Conservation (phyloP, 2,797 vertebrate species). For the Sebastes trivittatus region DNA sequence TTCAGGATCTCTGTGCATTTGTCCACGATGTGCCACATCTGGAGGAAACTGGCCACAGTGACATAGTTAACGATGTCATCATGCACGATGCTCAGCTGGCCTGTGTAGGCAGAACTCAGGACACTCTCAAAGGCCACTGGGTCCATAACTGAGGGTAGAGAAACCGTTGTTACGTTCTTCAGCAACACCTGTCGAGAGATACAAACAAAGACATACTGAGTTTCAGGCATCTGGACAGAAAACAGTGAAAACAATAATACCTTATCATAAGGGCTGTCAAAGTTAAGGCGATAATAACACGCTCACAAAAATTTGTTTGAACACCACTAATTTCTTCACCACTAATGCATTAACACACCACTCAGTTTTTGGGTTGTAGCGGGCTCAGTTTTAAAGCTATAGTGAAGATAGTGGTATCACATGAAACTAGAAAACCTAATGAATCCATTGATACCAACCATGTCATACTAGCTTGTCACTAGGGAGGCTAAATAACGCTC, state of each 20-base stretch:
- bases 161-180: conserved; percentile 91
- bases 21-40: conserved; percentile 99
- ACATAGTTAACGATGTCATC: conserved; percentile 92
- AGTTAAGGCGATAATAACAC: accelerated
- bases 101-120: conserved; percentile 91
- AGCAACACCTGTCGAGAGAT: conserved; percentile 83
- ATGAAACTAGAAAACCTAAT: no score
- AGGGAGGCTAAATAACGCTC: no score
- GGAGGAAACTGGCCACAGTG: conserved; percentile 94
- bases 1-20: conserved; percentile 94
- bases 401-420: no score
- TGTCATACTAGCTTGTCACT: no score
- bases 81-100: conserved; percentile 89
- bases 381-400: no score
- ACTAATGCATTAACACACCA: no score
- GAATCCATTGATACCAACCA: no score
- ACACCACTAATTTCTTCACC: no score
- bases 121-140: conserved; percentile 92
- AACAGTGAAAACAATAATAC: neutral
- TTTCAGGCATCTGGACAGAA: neutral
- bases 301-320: accelerated
- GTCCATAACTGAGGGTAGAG: conserved; percentile 92
- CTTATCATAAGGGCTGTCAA: no score
- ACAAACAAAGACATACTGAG: neutral
- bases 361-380: no score